Evolutionary conservation across 1,140 invertebrate species (phyloP), one percentile per base, ranked within the genome.

Genomic region (Cydia strobilella): DNA sequence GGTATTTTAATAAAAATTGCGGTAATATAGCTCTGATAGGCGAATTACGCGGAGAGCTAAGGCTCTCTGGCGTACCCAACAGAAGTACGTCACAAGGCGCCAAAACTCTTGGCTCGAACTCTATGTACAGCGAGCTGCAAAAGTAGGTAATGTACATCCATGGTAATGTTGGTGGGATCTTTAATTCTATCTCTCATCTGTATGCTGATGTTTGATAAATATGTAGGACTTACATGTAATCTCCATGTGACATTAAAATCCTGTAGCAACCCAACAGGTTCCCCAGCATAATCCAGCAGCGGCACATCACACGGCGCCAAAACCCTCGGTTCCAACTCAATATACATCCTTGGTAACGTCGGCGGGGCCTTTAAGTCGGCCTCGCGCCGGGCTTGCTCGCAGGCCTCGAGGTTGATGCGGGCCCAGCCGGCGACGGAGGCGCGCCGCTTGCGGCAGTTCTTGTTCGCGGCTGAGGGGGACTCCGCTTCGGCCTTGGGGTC

Each of bases 161-260:
- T n/a, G n/a, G n/a, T n/a, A n/a, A n/a, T n/a, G n/a, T n/a, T n/a
- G n/a, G n/a, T n/a, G n/a, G n/a, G n/a, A n/a, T n/a, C n/a, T n/a
- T n/a, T n/a, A n/a, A n/a, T n/a, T n/a, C n/a, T n/a, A n/a, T n/a
- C n/a, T n/a, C n/a, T n/a, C n/a, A n/a, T n/a, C 27, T 25, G 27
- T 31, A 31, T 3, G 27, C 27, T 15, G 15, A 4, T n/a, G n/a
- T n/a, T n/a, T n/a, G n/a, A n/a, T n/a, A 48, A 48, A 15, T 51
- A n/a, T 51, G 1, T 51, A 7, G 15, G 65, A 66, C 74, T 27
- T 9, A 88, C 86, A 78, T 84, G 82, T 59, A 86, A 75, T 0
- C 85, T 80, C 88, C 89, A 90, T 25, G 83, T 76, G 73, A 89
- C 89, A 62, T 88, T 83, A 79, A 87, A 91, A 82, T 93, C 92